These are phyloP conservation scores for Holotrichia oblita DNA, from an alignment of 1,140 invertebrate genomes.

Conservation along the genomic window DNA sequence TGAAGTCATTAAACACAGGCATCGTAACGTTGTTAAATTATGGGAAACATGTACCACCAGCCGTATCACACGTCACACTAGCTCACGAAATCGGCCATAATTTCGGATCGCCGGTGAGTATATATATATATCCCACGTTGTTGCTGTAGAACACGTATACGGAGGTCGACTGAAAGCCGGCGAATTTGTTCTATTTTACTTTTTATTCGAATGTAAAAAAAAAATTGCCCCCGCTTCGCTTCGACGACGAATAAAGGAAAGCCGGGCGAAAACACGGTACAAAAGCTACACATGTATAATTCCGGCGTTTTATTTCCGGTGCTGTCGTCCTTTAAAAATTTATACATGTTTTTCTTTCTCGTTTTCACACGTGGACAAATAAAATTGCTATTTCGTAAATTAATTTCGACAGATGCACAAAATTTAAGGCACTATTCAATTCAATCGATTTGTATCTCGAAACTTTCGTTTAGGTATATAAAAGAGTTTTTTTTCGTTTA, in stretches of 20 bases:
- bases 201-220: background rate
- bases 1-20: conserved; percentile 97
- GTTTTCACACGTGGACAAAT: too few species aligned
- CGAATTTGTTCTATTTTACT: conserved; percentile 14
- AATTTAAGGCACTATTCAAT: too few species aligned
- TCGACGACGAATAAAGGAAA: background rate
- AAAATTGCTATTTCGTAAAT: too few species aligned
- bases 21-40: conserved; percentile 98
- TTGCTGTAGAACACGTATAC: too few species aligned
- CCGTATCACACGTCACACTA: conserved; percentile 97
- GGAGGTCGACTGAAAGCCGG: background rate
- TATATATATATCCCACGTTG: conserved; percentile 46
- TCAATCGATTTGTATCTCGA: too few species aligned
- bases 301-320: too few species aligned
- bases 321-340: too few species aligned
- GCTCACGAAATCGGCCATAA: conserved; percentile 99
- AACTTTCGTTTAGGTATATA: too few species aligned
- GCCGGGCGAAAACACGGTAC: too few species aligned
- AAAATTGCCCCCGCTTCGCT: background rate
- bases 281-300: too few species aligned
- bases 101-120: conserved; percentile 93
- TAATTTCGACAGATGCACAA: too few species aligned
- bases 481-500: background rate
- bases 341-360: too few species aligned
- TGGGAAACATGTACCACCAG: conserved; percentile 97